Base-by-base conservation (phyloP, 30 jellyfish, hydroid and myxozoan genomes). In the Mastigias papua region DNA sequence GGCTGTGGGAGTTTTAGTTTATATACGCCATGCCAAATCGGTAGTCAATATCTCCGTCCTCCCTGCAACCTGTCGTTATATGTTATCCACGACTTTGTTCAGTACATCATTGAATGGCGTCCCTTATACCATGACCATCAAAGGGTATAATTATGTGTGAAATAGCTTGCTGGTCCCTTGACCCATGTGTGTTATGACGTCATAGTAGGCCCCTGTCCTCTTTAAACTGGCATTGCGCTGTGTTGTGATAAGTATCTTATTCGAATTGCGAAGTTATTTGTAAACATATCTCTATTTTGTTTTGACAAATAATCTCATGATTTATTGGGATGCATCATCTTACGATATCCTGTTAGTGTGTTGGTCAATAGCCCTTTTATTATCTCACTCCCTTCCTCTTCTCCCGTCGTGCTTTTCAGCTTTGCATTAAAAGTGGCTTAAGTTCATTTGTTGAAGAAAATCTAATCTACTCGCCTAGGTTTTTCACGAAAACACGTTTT, bases 301-400 rank as follows among this genome's bases (percentile, higher is more conserved):
- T 15, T 42, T 8, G 13, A n/a, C n/a, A 42, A 42, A 0, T 42
- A 15, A 42, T 15, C 54, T 42, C 54, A 42, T 42, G 54, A 21
- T 54, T 54, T 54, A 21, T 54, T 54, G 67, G 74, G 42, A 25
- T 63, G 74, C 74, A 63, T 63, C 74, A 63, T 63, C 74, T 15
- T 63, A 37, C 74, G 74, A 63, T 63, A 63, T 63, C 74, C 74
- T 63, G 74, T 63, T 27, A 1, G 74, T 26, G 2, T 63, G 74
- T 63, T 63, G 15, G 8, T 63, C 74, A 10, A n/a, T 10, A 25
- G 22, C 17, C 8, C 74, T 26, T 63, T 58, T 63, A 42, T 63
- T 42, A 27, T 63, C 22, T n/a, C 6, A 13, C 74, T 20, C 35
- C 42, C 74, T 63, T 63, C 74, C 74, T 63, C 26, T 42, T 22